phyloP scores from a whole-genome alignment of 2,888 invertebrate species.

The Tetragnatha montana region DNA sequence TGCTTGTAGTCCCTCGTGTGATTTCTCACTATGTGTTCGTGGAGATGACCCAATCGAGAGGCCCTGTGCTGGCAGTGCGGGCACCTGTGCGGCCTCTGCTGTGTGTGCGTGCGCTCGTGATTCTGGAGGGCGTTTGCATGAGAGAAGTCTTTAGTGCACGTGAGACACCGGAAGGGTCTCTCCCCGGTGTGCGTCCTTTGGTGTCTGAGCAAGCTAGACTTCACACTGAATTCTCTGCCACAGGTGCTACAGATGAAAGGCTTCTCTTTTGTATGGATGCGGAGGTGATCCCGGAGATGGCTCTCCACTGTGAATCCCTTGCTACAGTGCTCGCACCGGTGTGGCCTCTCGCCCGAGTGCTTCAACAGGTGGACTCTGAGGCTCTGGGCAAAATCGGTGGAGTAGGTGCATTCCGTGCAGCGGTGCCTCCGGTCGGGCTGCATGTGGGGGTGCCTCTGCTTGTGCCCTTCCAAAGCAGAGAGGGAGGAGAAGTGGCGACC shows the following conservation, averaged over 20 bases:
- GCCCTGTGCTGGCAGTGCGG: neutral
- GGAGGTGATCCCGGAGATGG: neutral
- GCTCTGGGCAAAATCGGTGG: neutral
- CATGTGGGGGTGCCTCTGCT: constrained; percentile 6
- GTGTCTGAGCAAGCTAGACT: neutral
- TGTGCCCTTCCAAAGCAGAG: neutral
- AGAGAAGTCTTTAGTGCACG: constrained; percentile 4
- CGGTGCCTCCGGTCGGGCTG: constrained; percentile 15
- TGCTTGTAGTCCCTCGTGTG: neutral
- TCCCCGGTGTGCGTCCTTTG: neutral
- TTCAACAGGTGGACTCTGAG: neutral
- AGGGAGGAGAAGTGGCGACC: neutral
- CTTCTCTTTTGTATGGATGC: neutral
- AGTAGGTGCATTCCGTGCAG: constrained; percentile 13
- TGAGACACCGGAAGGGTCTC: neutral
- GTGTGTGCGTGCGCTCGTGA: constrained; percentile 2
- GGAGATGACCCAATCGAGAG: neutral
- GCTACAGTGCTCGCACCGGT: constrained; percentile 11
- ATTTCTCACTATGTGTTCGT: neutral
- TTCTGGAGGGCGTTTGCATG: neutral
- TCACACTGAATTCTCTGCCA: neutral
- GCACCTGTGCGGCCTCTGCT: constrained; percentile 16
- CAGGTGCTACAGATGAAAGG: neutral
- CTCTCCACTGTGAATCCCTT: neutral
- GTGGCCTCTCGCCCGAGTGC: neutral